phyloP scores from a whole-genome alignment of 2,113 vertebrate genomes.

The Oreotrochilus melanogaster region DNA sequence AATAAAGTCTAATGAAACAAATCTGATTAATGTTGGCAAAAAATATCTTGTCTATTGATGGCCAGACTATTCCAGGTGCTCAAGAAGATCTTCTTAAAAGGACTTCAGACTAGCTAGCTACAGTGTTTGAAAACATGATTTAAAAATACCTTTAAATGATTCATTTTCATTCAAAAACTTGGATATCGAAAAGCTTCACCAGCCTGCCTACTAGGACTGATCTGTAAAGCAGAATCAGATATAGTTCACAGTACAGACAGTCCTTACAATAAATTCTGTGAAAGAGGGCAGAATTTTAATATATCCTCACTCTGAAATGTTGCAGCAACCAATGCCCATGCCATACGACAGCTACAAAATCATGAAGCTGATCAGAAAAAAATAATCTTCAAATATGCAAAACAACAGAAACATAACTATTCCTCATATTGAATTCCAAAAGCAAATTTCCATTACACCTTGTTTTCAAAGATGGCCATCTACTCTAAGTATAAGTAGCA shows the following conservation, averaged over 20 bases:
- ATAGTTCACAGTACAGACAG: neutral
- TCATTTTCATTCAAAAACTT: neutral
- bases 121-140: neutral
- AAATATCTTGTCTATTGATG: neutral
- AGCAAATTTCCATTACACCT: neutral
- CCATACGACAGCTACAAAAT: conserved; percentile 11
- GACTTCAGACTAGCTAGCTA: neutral
- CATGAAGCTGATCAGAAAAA: neutral
- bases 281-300: neutral
- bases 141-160: neutral
- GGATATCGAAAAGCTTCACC: neutral
- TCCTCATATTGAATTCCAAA: neutral
- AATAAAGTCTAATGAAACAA: neutral
- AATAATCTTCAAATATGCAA: conserved; percentile 8
- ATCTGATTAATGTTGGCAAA: neutral
- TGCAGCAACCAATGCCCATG: neutral
- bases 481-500: rapidly evolving
- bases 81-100: neutral
- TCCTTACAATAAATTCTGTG: neutral
- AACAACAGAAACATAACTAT: neutral
- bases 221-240: neutral
- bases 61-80: neutral
- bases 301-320: neutral
- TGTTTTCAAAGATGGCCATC: neutral
- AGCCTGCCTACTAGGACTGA: neutral